Evolutionary conservation across 2,888 invertebrate species (phyloP).

Genomic region (Polia nebulosa): DNA sequence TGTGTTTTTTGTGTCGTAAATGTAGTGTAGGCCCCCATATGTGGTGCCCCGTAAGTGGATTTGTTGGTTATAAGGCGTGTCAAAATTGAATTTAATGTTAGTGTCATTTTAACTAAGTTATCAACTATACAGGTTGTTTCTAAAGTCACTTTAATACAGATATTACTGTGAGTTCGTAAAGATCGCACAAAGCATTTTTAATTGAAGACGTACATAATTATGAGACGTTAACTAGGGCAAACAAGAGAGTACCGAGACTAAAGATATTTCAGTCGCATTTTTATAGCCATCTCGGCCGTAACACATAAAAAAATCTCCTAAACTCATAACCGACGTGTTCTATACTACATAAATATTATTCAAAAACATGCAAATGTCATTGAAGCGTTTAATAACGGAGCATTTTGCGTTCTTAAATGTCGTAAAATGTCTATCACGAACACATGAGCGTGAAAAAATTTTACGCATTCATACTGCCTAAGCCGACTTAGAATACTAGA

Average conservation of each 20-base stretch:
- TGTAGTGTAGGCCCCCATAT: too few relatives aligned
- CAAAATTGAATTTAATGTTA: too few relatives aligned
- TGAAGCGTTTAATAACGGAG: conserved; percentile 42
- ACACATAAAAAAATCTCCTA: conserved; percentile 11
- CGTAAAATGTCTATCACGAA: conserved; percentile 36
- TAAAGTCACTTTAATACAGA: not conserved
- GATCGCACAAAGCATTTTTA: conserved; percentile 28
- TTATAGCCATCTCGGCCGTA: conserved; percentile 8
- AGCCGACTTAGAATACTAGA: conserved; percentile 24
- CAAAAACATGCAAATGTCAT: conserved; percentile 41
- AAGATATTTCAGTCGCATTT: conserved; percentile 36
- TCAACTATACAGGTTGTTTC: too few relatives aligned
- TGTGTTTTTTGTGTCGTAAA: not conserved
- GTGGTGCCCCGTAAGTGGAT: too few relatives aligned
- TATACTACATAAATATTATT: conserved; percentile 20
- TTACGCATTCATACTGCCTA: conserved; percentile 32
- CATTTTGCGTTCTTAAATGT: conserved; percentile 37
- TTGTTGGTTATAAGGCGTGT: too few relatives aligned
- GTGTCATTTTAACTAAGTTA: too few relatives aligned
- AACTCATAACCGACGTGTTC: conserved; percentile 2
- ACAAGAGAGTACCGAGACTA: conserved; percentile 22
- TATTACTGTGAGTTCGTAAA: conserved; percentile 11
- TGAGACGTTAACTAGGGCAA: conserved; percentile 35
- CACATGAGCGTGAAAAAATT: conserved; percentile 44
- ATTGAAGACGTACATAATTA: conserved; percentile 36